These are phyloP conservation scores for Grallaria varia DNA, from an alignment of 2,113 vertebrate genomes.

Conservation along the genomic window DNA sequence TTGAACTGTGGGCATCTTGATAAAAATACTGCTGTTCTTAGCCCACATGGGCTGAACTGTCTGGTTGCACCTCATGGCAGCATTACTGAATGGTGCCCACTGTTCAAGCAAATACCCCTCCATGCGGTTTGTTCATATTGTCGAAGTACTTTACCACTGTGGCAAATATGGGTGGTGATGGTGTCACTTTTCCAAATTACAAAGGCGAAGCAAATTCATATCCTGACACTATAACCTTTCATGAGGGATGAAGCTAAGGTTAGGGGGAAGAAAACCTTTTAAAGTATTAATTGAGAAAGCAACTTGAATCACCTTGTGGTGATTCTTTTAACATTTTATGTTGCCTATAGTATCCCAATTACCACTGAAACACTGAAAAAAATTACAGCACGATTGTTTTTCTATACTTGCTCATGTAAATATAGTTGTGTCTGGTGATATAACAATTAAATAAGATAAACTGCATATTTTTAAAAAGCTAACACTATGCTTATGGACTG, in stretches of 20 bases:
- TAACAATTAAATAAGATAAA: not conserved
- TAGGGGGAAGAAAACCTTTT: not conserved
- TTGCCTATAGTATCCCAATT: not conserved
- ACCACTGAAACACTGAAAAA: not conserved
- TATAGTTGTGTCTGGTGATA: not conserved
- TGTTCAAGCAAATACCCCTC: not conserved
- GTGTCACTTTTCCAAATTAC: not conserved
- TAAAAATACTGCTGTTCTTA: not conserved
- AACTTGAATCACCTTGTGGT: not conserved
- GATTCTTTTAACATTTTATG: not conserved
- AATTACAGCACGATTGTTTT: not conserved
- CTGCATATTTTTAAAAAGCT: not conserved
- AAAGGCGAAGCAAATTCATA: not conserved
- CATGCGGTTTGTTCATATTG: not conserved
- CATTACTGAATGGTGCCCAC: not conserved
- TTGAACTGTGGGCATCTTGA: not conserved
- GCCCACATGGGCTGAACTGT: not conserved
- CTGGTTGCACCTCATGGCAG: not conserved
- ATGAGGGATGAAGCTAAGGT: not conserved
- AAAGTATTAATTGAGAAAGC: not conserved
- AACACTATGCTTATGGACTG: accelerated
- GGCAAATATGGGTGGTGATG: not conserved
- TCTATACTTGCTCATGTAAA: not conserved
- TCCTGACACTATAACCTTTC: not conserved
- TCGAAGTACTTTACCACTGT: not conserved